phyloP scores from a whole-genome alignment of 2,113 vertebrate species.

The Chrysochloris asiatica region DNA sequence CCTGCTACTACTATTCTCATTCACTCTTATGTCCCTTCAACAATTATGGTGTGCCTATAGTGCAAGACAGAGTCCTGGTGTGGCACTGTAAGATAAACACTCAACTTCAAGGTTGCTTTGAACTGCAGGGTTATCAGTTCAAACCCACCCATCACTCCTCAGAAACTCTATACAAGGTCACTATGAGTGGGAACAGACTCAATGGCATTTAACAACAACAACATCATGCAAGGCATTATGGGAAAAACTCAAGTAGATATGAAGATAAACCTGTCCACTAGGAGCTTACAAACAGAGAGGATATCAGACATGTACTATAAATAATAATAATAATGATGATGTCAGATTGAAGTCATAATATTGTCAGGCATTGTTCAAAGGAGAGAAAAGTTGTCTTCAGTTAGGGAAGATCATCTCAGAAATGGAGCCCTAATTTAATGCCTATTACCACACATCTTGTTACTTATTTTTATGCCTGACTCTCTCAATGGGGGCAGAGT shows the following conservation, averaged over 20 bases:
- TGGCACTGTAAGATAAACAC: no score
- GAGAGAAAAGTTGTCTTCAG: background rate
- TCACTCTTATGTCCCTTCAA: background rate
- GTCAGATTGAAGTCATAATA: background rate
- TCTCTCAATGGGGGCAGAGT: no score
- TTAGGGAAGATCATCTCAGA: rapidly evolving
- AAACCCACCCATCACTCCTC: no score
- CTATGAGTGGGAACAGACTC: no score
- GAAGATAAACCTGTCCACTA: background rate
- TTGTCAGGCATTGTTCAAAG: background rate
- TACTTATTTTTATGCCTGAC: background rate
- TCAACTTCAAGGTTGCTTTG: no score
- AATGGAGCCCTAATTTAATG: background rate
- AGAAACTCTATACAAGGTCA: no score
- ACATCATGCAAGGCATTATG: background rate
- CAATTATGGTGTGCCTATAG: background rate
- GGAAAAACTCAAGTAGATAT: background rate
- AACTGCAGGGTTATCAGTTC: no score
- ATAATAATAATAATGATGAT: background rate
- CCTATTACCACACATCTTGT: background rate
- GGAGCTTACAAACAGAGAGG: background rate
- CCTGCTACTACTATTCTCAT: background rate
- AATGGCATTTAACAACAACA: no score
- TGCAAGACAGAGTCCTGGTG: no score
- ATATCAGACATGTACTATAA: background rate